Evolutionary conservation across 2,888 invertebrate species (phyloP).

Genomic region (Metellina segmentata): DNA sequence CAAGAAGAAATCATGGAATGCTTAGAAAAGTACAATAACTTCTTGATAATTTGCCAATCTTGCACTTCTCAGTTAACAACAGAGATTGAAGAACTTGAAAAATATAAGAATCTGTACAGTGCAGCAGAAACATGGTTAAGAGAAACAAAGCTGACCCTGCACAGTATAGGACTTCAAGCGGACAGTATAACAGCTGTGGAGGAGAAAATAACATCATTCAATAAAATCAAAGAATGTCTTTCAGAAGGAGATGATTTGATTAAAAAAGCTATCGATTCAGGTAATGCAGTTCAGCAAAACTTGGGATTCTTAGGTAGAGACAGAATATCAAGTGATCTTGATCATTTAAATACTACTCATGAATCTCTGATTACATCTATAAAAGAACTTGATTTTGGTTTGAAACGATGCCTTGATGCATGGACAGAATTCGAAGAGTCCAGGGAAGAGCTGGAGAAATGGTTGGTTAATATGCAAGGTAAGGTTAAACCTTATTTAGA

Average conservation of each 20-base stretch:
- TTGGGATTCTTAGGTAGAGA: slow-evolving; percentile 83
- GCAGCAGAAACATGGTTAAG: slow-evolving; percentile 74
- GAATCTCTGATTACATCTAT: slow-evolving; percentile 89
- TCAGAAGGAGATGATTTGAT: slow-evolving; percentile 88
- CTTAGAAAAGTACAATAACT: slow-evolving; percentile 68
- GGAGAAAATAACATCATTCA: slow-evolving; percentile 85
- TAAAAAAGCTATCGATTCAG: slow-evolving; percentile 87
- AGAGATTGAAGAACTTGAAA: slow-evolving; percentile 74
- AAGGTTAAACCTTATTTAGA: slow-evolving; percentile 67
- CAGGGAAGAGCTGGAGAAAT: slow-evolving; percentile 87
- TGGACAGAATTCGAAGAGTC: slow-evolving; percentile 91
- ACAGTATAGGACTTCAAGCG: slow-evolving; percentile 56
- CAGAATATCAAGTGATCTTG: slow-evolving; percentile 89
- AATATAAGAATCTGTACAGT: slow-evolving; percentile 58
- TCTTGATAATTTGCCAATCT: slow-evolving; percentile 58
- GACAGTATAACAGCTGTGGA: slow-evolving; percentile 59
- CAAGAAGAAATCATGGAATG: slow-evolving; percentile 60
- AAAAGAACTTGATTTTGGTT: slow-evolving; percentile 88
- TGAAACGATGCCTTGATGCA: slow-evolving; percentile 88
- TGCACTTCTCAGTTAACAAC: slow-evolving; percentile 69
- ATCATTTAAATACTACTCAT: slow-evolving; percentile 90
- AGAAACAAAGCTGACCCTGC: slow-evolving; percentile 67
- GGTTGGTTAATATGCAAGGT: slow-evolving; percentile 83
- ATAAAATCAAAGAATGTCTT: slow-evolving; percentile 86
- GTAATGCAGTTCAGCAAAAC: slow-evolving; percentile 84